Evolutionary conservation across 2,113 vertebrate species (phyloP), one percentile per base, ranked within the genome.

Genomic region (Myotis brandtii): DNA sequence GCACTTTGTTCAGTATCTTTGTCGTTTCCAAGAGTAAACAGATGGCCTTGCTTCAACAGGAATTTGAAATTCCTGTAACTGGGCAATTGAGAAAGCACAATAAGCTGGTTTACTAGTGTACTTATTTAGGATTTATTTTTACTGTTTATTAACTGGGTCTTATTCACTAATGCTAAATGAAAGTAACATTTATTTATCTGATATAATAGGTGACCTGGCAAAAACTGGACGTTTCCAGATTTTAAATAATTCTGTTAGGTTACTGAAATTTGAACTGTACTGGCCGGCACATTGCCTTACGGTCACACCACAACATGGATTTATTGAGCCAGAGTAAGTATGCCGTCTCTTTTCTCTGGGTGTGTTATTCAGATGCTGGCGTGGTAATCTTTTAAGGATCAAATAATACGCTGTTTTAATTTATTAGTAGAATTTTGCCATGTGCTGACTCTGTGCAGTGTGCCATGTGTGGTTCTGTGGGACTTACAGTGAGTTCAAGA

Each of bases 251-350:
- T 99, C 99, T 12, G 96, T 89, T 14, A 98, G 97, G 90, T 96
- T 95, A 23, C 95, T 99, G 98, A 98, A 97, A 70, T 99, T 99
- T 98, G 99, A 99, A 81, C 97, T 99, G 64, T 99, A 99, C 3
- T 99, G 99, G 99, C 99, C 99, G 6, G 99, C 99, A 80, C 99
- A 99, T 96, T 99, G 99, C 94, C 99, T 99, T 79, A 99, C 99
- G 34, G 97, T 99, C 97, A 99, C 99, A 12, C 99, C 99, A 40
- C 99, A 99, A 54, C 99, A 99, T 72, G 99, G 99, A 95, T 89
- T 97, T 87, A 97, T 99, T 5, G 98, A 99, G 66, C 99, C 99
- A 76, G 96, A 99, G 99, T 99, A 99, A 98, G 99, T 97, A 77
- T 72, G 30, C 76, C 84, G 84, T 92, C 0, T 0, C 85, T 84